These are phyloP conservation scores for Callipepla squamata DNA, from an alignment of 2,113 vertebrate genomes.

Conservation along the genomic window DNA sequence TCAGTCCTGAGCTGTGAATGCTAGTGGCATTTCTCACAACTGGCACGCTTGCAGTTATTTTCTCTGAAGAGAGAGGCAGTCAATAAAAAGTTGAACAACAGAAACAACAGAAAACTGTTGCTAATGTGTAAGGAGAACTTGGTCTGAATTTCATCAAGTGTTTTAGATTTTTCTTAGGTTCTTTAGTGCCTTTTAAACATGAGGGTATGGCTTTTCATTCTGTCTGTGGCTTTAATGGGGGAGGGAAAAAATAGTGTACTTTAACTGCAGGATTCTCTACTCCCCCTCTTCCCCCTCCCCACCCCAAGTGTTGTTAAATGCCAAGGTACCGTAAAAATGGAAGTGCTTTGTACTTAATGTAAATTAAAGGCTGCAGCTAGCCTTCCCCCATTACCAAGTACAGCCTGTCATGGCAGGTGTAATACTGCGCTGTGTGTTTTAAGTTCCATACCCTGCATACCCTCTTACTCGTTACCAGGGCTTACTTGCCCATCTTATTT, in stretches of 20 bases:
- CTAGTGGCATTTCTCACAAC: neutral
- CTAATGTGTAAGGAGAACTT: neutral
- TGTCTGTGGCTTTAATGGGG: neutral
- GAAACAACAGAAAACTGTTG: neutral
- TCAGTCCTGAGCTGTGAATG: neutral
- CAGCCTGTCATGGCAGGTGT: neutral
- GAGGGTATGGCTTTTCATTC: neutral
- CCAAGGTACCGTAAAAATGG: neutral
- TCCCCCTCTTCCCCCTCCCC: too few relatives aligned
- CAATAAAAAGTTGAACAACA: too few relatives aligned
- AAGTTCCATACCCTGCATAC: neutral
- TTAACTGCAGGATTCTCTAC: neutral
- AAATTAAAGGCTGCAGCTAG: neutral
- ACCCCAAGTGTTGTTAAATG: neutral
- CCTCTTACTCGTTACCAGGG: neutral
- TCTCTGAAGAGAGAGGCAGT: neutral
- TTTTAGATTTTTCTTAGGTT: neutral
- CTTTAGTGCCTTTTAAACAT: neutral
- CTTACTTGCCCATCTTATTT: neutral
- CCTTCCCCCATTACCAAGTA: neutral
- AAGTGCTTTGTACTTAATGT: neutral
- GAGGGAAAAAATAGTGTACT: neutral
- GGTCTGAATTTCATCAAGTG: neutral
- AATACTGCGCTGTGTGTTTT: neutral
- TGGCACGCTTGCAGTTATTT: neutral